Conservation (phyloP, 2,797 vertebrate species). For the Podarcis siculus region DNA sequence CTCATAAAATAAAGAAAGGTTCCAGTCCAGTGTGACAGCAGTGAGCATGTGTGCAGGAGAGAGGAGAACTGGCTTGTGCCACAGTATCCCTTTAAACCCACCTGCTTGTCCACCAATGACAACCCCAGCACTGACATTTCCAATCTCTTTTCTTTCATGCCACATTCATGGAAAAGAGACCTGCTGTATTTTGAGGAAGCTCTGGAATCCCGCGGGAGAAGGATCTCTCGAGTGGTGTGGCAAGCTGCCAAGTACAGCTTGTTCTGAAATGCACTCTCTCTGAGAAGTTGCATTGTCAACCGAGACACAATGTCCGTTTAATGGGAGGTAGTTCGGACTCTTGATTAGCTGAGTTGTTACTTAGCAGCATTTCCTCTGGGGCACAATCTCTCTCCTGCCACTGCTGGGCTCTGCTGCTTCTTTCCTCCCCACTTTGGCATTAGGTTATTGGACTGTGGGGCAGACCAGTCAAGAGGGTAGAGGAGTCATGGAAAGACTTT, state of each 20-base stretch:
- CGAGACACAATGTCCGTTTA: slow-evolving; percentile 45
- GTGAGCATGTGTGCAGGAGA: slow-evolving; percentile 5
- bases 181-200: slow-evolving; percentile 70
- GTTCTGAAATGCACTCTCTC: slow-evolving; percentile 63
- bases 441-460: background rate
- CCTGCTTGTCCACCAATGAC: slow-evolving; percentile 49
- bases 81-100: slow-evolving; percentile 35
- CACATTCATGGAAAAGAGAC: slow-evolving; percentile 69
- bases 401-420: slow-evolving; percentile 9
- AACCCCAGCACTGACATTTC: slow-evolving; percentile 67
- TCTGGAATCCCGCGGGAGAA: slow-evolving; percentile 70
- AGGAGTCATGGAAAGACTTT: background rate
- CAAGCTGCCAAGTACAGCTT: slow-evolving; percentile 71
- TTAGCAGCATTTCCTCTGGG: slow-evolving; percentile 12
- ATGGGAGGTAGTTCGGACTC: slow-evolving; percentile 57
- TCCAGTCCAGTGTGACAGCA: background rate
- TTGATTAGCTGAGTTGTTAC: slow-evolving; percentile 59
- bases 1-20: slow-evolving; percentile 17
- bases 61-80: background rate
- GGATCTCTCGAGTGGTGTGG: slow-evolving; percentile 64
- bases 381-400: slow-evolving; percentile 5
- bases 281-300: slow-evolving; percentile 68
- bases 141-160: slow-evolving; percentile 68
- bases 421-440: background rate
- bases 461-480: too few relatives aligned